A percentile compares a stretch with the other conserved stretches of the same genome.
phyloP scores from a whole-genome alignment of 1,140 invertebrate genomes.

The Drosophila pectinifera region DNA sequence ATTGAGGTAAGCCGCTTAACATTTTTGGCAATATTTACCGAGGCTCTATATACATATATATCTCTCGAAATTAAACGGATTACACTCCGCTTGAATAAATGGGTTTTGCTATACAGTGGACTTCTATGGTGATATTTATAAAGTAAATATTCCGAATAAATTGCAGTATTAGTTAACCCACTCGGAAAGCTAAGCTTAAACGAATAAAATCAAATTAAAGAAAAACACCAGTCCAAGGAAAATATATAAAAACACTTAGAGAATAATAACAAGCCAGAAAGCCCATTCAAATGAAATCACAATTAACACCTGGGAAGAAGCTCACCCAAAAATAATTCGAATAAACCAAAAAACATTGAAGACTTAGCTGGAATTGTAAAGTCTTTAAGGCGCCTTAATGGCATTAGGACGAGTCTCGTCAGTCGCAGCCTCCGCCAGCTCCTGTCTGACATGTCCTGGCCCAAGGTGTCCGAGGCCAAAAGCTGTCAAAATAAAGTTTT shows the following conservation, averaged over 20 bases:
- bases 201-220: background rate
- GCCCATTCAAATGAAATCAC: conserved; percentile 6
- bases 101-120: background rate
- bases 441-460: conserved; percentile 39
- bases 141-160: background rate
- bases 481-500: conserved; percentile 82
- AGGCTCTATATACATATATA: background rate
- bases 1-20: conserved; percentile 36
- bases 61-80: background rate
- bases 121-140: background rate
- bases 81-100: conserved; percentile 16
- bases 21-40: conserved; percentile 44
- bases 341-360: background rate
- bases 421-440: background rate
- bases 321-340: background rate
- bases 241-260: too few species aligned
- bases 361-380: conserved; percentile 2
- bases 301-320: background rate
- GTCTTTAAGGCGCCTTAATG: conserved; percentile 10
- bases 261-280: background rate
- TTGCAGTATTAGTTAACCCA: background rate
- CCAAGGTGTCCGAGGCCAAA: conserved; percentile 68
- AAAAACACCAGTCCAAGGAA: background rate
- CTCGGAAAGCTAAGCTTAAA: background rate
- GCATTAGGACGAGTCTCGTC: conserved; percentile 34